These are phyloP conservation scores for Phyllotis vaccarum DNA, from an alignment of 2,797 vertebrate genomes.

Conservation along the genomic window DNA sequence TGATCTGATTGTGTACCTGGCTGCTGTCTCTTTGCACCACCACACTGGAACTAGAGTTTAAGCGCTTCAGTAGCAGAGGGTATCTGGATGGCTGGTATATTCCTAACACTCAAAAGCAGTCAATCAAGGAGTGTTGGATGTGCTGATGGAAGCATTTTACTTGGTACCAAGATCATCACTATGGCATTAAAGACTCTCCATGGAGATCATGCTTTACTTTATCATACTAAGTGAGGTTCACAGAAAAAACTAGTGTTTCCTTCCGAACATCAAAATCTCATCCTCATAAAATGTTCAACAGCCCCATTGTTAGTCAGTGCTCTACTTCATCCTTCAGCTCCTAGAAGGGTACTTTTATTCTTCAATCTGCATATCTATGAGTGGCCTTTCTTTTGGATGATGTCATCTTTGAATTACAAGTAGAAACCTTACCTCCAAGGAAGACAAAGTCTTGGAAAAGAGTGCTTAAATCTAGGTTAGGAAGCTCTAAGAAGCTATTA, in stretches of 20 bases:
- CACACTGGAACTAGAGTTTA: not conserved
- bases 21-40: not conserved
- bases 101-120: not conserved
- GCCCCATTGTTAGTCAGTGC: not conserved
- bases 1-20: not conserved
- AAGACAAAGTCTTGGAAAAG: not conserved
- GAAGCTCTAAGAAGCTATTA: not conserved
- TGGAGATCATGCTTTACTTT: not conserved
- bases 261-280: not conserved
- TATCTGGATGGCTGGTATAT: not conserved
- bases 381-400: conserved; percentile 7
- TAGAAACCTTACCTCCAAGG: not conserved
- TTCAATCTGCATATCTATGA: conserved; percentile 49
- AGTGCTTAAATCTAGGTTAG: not conserved
- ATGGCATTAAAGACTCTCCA: not conserved
- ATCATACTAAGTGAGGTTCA: not conserved
- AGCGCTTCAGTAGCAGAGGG: not conserved
- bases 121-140: too few species aligned
- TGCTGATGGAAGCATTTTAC: not conserved
- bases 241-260: not conserved
- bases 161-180: not conserved
- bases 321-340: conserved; percentile 8
- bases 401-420: conserved; percentile 62
- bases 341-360: not conserved
- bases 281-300: not conserved